Percentiles rank a stretch among this genome's conserved stretches.
Conservation (phyloP, 2,113 vertebrate genomes). For the Lynx canadensis region DNA sequence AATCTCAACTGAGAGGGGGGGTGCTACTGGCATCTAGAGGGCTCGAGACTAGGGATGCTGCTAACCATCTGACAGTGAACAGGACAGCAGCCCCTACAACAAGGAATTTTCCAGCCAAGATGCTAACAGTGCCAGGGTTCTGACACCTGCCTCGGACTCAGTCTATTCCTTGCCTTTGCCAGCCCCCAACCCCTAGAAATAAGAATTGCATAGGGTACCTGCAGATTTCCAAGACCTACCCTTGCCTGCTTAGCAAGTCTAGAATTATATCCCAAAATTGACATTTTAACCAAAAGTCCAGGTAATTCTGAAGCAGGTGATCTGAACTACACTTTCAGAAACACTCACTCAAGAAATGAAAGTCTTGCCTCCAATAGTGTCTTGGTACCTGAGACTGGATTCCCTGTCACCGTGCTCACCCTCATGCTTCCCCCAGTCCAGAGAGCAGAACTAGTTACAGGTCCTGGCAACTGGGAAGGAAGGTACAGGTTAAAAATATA, state of each 20-base stretch:
- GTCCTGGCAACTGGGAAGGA: background rate
- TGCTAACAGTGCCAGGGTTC: background rate
- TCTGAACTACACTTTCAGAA: background rate
- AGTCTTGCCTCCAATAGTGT: background rate
- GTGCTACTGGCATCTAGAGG: background rate
- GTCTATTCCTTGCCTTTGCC: background rate
- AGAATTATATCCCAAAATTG: background rate
- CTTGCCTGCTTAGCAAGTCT: background rate
- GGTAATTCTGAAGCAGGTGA: background rate
- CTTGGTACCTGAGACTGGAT: background rate
- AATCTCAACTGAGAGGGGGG: background rate
- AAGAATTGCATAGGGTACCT: background rate
- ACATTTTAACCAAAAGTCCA: background rate
- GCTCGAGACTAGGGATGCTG: background rate
- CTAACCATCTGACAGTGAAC: background rate
- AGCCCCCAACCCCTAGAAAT: background rate
- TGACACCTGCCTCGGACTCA: background rate
- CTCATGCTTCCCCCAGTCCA: background rate
- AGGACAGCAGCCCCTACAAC: background rate
- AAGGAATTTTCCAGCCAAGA: background rate
- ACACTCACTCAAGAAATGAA: background rate
- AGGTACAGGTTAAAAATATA: background rate
- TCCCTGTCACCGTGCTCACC: background rate
- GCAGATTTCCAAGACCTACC: background rate
- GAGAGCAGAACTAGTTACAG: background rate